These are phyloP conservation scores for Spisula subtruncata DNA, from an alignment of 2,888 invertebrate species.

Conservation along the genomic window DNA sequence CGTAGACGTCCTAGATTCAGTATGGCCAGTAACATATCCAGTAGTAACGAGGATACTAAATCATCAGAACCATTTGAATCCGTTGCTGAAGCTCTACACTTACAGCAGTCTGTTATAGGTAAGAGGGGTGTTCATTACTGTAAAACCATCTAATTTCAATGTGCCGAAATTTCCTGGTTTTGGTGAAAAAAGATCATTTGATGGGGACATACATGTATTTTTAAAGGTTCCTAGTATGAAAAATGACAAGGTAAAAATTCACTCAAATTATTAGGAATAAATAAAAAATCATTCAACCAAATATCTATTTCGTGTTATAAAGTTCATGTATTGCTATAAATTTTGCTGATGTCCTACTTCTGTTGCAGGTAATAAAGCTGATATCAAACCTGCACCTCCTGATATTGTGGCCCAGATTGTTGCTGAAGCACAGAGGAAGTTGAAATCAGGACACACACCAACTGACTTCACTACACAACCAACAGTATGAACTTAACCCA, in stretches of 20 bases:
- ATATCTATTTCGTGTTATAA: too few relatives aligned
- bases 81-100: conserved; percentile 86
- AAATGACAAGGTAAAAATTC: too few relatives aligned
- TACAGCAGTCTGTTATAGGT: conserved; percentile 88
- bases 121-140: background rate
- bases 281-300: too few relatives aligned
- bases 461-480: background rate
- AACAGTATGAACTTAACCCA: background rate
- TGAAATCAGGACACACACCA: conserved; percentile 70
- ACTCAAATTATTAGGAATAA: too few relatives aligned
- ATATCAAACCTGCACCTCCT: conserved; percentile 85
- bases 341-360: too few relatives aligned
- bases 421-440: conserved; percentile 83
- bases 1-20: background rate
- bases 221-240: too few relatives aligned
- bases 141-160: too few relatives aligned
- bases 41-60: background rate
- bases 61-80: conserved; percentile 84
- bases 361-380: conserved; percentile 81
- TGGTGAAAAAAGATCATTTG: too few relatives aligned
- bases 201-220: too few relatives aligned
- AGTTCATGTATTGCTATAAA: too few relatives aligned
- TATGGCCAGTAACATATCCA: conserved; percentile 38
- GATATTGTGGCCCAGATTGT: conserved; percentile 87
- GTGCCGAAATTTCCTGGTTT: too few relatives aligned